phyloP scores from a whole-genome alignment of 2,888 invertebrate genomes.

The Leptinotarsa tumamoca region DNA sequence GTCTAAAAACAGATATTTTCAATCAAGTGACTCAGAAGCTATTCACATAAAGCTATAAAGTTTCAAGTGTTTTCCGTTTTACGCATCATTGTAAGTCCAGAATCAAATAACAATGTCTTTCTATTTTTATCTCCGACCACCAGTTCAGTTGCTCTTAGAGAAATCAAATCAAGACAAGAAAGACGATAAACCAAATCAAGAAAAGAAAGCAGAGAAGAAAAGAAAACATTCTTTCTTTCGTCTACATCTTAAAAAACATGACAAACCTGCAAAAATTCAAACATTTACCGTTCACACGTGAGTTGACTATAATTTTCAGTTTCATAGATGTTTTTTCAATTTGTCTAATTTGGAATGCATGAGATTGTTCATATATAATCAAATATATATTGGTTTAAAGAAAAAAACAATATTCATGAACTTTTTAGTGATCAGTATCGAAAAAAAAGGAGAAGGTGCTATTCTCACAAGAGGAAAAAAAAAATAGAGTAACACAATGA shows the following conservation, averaged over 20 bases:
- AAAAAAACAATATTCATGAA: too few relatives aligned
- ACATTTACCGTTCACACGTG: conserved; percentile 15
- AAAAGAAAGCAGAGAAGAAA: conserved; percentile 2
- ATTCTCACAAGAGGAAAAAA: too few relatives aligned
- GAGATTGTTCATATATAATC: too few relatives aligned
- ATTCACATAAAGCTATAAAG: background rate
- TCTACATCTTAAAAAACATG: conserved; percentile 2
- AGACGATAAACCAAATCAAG: background rate
- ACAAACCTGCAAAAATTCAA: background rate
- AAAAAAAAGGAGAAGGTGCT: too few relatives aligned
- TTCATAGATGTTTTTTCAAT: too few relatives aligned
- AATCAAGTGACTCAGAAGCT: background rate
- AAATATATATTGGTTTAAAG: too few relatives aligned
- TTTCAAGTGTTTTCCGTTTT: background rate
- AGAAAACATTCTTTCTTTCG: conserved; percentile 1
- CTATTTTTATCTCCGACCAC: conserved; percentile 18
- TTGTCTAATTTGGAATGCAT: background rate
- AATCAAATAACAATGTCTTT: conserved; percentile 5
- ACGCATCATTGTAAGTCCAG: background rate
- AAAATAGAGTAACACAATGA: too few relatives aligned
- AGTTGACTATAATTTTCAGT: background rate
- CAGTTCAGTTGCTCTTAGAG: conserved; percentile 9
- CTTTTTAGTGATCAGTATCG: too few relatives aligned
- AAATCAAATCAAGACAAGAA: background rate
- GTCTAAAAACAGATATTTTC: background rate